Evolutionary conservation across 2,113 vertebrate species (phyloP), one percentile per base, ranked within the genome.

Genomic region (Rutilus rutilus): DNA sequence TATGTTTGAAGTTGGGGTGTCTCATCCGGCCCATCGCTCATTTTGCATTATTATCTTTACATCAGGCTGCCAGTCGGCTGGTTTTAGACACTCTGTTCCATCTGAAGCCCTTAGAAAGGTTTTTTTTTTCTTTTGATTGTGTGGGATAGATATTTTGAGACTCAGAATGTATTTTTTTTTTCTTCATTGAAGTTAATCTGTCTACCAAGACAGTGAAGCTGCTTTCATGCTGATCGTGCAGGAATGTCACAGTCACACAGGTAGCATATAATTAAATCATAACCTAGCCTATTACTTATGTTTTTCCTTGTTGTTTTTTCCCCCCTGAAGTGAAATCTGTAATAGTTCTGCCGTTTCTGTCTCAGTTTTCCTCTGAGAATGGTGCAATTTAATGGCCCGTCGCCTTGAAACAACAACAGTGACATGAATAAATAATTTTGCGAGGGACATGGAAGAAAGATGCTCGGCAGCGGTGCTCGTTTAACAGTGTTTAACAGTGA

Each of bases 341-440:
- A 57, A 64, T 23, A 57, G 47, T 25, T 76, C 39, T 11, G 30
- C 50, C 19, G 69, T 62, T 30, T 78, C 30, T 19, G 74, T 82
- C 10, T 27, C 67, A 59, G 14, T 78, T 80, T 83, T 86, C 84
- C 60, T 85, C 69, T 77, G 86, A 87, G 82, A 57, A 84, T 64
- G 83, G 82, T 74, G 83, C 71, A 25, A 89, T 87, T 90, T 89
- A 77, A 90, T 77, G 86, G 82, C 87, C 85, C 90, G 67, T 76
- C 82, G 69, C 30, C 77, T 82, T 73, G 59, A 84, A 33, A 89
- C 88, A 85, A 87, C 79, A 77, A 19, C 67, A 82, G 82, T 73
- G 81, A 89, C 83, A 90, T 87, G 83, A 91, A 88, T 88, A 90
- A 90, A 86, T 90, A 15, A 87, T 92, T 88, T n/a, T 64, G 27